Evolutionary conservation across 2,888 invertebrate genomes (phyloP).

Genomic region (Tyria jacobaeae): DNA sequence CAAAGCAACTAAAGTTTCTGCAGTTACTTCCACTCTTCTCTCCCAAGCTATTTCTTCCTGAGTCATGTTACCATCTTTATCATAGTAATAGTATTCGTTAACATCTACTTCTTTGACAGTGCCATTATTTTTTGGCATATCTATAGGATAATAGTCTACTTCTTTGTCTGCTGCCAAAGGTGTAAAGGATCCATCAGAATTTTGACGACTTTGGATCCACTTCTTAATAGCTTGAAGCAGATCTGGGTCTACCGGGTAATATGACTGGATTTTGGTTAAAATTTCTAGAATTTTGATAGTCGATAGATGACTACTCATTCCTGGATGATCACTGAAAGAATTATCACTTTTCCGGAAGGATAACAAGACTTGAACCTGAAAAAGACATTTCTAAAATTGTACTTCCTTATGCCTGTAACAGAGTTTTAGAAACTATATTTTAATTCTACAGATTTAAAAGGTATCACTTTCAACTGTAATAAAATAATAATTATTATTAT

Average conservation of each 20-base stretch:
- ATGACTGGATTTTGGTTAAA: conserved; percentile 87
- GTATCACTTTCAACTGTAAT: too few relatives aligned
- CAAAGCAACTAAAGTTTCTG: conserved; percentile 87
- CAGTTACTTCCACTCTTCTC: conserved; percentile 87
- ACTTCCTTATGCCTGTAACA: neutral
- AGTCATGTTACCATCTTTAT: conserved; percentile 83
- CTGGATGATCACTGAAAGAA: conserved; percentile 89
- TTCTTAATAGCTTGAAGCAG: conserved; percentile 86
- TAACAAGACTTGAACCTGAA: conserved; percentile 87
- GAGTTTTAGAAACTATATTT: too few relatives aligned
- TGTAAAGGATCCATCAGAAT: conserved; percentile 87
- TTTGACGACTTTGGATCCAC: conserved; percentile 88
- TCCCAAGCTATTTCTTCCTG: conserved; percentile 82
- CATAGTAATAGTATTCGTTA: conserved; percentile 82
- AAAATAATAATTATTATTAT: too few relatives aligned
- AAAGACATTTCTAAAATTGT: neutral
- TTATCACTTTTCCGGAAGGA: conserved; percentile 88
- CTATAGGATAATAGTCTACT: conserved; percentile 81
- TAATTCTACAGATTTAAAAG: too few relatives aligned
- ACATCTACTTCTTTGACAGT: conserved; percentile 74
- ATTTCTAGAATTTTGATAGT: conserved; percentile 88
- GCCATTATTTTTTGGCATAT: conserved; percentile 70
- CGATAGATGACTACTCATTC: conserved; percentile 87
- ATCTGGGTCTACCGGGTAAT: conserved; percentile 88
- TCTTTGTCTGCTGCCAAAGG: conserved; percentile 87